Conservation (phyloP, 2,888 invertebrate species). For the Myopa tessellatipennis region DNA sequence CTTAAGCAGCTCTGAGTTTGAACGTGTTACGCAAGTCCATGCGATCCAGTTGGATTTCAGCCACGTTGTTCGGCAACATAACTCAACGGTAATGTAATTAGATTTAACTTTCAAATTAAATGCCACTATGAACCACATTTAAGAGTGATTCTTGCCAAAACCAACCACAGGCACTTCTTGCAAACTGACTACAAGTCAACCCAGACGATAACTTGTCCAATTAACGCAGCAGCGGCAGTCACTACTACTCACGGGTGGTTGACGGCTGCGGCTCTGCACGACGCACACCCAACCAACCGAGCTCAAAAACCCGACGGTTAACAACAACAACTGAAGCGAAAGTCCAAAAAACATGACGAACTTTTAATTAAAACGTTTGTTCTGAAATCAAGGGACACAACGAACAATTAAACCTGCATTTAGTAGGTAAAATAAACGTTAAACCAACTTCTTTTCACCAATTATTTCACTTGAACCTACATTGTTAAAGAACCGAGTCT, state of each 20-base stretch:
- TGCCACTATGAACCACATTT: conserved; percentile 17
- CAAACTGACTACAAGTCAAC: conserved; percentile 1
- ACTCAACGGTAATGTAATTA: not conserved
- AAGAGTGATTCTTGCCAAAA: conserved; percentile 26
- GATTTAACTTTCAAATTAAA: conserved; percentile 30
- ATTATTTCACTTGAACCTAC: no score
- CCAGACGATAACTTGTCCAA: conserved; percentile 48
- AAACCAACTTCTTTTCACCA: no score
- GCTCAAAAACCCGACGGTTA: conserved; percentile 42
- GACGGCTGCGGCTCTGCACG: conserved; percentile 36
- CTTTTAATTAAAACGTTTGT: no score
- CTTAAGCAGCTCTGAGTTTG: no score
- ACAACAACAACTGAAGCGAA: not conserved
- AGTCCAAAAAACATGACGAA: not conserved
- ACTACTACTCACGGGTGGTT: not conserved
- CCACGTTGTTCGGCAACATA: conserved; percentile 11
- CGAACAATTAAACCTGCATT: no score
- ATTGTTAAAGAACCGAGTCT: no score
- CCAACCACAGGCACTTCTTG: not conserved
- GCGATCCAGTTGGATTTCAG: no score
- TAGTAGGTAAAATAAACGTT: no score
- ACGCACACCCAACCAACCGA: conserved; percentile 45
- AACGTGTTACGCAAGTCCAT: no score
- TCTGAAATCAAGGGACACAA: no score
- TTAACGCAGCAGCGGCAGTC: conserved; percentile 42